These are phyloP conservation scores for Chrysolophus pictus DNA, from an alignment of 2,797 vertebrate species.

Conservation along the genomic window DNA sequence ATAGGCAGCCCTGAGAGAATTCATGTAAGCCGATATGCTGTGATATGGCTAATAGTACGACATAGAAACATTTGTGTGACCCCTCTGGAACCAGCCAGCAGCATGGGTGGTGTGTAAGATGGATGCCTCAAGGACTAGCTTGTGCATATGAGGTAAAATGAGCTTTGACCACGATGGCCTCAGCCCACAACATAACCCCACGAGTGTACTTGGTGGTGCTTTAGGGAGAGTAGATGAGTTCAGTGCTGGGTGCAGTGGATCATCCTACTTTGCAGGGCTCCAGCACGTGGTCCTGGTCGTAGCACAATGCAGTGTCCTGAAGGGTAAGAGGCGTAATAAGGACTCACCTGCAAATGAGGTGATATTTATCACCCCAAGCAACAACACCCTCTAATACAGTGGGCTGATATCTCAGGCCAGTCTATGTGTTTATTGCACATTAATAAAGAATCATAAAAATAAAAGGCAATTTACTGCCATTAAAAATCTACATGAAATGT, in stretches of 20 bases:
- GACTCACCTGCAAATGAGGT: not conserved
- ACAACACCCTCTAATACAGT: not conserved
- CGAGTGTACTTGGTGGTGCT: not conserved
- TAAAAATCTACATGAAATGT: slow-evolving; percentile 68
- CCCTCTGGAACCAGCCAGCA: not conserved
- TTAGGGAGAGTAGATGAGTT: not conserved
- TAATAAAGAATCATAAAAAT: slow-evolving; percentile 75
- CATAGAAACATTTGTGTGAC: not conserved
- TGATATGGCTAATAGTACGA: not conserved
- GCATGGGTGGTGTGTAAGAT: not conserved
- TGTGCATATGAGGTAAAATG: not conserved
- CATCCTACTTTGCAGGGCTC: not conserved
- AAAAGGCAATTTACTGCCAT: slow-evolving; percentile 55
- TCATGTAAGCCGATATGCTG: not conserved
- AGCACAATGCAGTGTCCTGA: not conserved
- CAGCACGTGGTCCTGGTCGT: not conserved
- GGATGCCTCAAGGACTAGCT: not conserved
- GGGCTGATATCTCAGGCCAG: slow-evolving; percentile 38
- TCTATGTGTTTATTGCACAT: slow-evolving; percentile 68
- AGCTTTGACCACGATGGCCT: not conserved
- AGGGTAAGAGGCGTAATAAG: not conserved
- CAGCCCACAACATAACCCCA: not conserved
- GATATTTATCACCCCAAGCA: slow-evolving; percentile 39
- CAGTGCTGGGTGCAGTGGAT: not conserved
- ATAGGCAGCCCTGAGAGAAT: not conserved